These are phyloP conservation scores for Bufo bufo DNA, from an alignment of 2,113 vertebrate genomes.

Conservation along the genomic window DNA sequence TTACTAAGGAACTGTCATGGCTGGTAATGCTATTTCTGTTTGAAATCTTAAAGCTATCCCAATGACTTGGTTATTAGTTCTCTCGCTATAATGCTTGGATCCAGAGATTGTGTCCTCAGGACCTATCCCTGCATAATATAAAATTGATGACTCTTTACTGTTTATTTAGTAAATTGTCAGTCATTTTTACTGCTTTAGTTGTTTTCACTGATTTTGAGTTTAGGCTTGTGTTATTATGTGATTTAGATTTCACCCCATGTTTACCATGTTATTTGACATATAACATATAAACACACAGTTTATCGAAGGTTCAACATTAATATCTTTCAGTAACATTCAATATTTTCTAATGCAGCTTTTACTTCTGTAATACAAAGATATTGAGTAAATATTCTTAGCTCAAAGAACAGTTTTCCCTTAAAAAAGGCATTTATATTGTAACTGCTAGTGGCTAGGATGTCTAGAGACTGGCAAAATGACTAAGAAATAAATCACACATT, in stretches of 20 bases:
- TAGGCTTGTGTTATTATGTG: not conserved
- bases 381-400: not conserved
- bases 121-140: not conserved
- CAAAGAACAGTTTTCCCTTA: not conserved
- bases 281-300: too few relatives aligned
- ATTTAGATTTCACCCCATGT: not conserved
- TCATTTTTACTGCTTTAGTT: not conserved
- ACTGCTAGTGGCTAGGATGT: conserved; percentile 15
- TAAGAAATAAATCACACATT: conserved; percentile 42
- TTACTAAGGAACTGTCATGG: too few relatives aligned
- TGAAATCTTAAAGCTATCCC: not conserved
- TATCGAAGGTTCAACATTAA: not conserved
- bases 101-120: not conserved
- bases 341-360: not conserved
- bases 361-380: not conserved
- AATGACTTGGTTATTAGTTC: not conserved
- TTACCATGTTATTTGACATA: too few relatives aligned
- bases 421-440: conserved; percentile 26
- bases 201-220: not conserved
- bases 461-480: conserved; percentile 36
- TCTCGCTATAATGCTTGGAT: not conserved
- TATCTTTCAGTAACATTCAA: not conserved
- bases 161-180: not conserved
- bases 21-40: too few relatives aligned
- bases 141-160: not conserved